These are phyloP conservation scores for Parambassis ranga DNA, from an alignment of 2,797 vertebrate genomes.

Conservation along the genomic window DNA sequence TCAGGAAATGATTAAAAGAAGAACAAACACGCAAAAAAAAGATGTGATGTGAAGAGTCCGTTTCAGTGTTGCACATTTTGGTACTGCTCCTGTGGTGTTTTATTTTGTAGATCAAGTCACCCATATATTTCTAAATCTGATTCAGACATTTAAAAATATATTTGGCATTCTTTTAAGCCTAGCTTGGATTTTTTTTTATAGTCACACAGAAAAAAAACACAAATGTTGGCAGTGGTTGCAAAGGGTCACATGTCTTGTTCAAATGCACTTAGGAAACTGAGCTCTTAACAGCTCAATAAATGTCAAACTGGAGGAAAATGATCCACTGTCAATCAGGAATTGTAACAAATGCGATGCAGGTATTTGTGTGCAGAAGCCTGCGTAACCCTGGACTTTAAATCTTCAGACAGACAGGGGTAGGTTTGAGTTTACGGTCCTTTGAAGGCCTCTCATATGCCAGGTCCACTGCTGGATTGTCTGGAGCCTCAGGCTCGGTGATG, in stretches of 20 bases:
- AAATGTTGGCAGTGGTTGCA: background rate
- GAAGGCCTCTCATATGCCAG: constrained; percentile 33
- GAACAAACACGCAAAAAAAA: background rate
- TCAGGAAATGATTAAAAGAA: background rate
- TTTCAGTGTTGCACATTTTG: constrained; percentile 4
- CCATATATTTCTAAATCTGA: constrained; percentile 20
- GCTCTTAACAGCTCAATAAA: constrained; percentile 4
- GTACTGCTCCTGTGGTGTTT: background rate
- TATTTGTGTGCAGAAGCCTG: constrained; percentile 7
- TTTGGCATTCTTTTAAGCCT: background rate
- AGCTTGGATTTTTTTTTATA: background rate
- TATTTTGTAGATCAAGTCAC: background rate
- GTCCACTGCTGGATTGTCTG: constrained; percentile 35
- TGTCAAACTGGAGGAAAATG: background rate
- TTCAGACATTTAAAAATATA: constrained; percentile 21
- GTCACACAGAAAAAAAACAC: background rate
- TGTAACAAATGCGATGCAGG: constrained; percentile 15
- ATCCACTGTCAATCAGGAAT: background rate
- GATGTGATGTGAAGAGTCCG: background rate
- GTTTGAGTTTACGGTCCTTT: constrained; percentile 39
- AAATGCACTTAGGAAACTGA: background rate
- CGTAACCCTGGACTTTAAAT: constrained; percentile 8
- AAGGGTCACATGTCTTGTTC: background rate
- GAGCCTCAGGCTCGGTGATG: constrained; percentile 36
- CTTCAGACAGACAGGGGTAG: constrained; percentile 2